phyloP scores from a whole-genome alignment of 2,797 vertebrate species.

The Xiphophorus birchmanni region DNA sequence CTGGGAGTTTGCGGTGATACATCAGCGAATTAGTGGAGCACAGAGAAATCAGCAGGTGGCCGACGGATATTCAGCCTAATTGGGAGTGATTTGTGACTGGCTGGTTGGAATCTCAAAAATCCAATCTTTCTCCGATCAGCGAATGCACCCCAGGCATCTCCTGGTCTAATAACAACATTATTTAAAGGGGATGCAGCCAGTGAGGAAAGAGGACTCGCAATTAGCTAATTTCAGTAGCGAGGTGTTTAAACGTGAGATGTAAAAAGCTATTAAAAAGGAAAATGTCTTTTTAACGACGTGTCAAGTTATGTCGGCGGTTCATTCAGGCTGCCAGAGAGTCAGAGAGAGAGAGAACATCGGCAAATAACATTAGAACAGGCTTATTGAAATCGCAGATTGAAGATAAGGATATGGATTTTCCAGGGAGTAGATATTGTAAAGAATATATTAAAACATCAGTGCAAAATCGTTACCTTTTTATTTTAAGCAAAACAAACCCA shows the following conservation, averaged over 20 bases:
- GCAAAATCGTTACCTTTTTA: neutral
- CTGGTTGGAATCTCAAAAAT: slow-evolving; percentile 4
- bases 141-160: neutral
- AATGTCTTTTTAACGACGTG: neutral
- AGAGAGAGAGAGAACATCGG: neutral
- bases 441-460: neutral
- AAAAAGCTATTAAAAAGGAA: neutral
- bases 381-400: neutral
- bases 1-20: slow-evolving; percentile 63
- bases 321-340: neutral
- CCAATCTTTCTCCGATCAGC: neutral
- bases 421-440: neutral
- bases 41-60: neutral
- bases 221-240: neutral
- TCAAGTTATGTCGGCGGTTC: neutral
- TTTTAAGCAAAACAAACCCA: neutral
- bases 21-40: slow-evolving; percentile 39
- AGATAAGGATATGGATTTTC: neutral
- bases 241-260: neutral
- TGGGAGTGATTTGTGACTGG: slow-evolving; percentile 2
- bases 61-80: neutral
- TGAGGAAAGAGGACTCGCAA: neutral
- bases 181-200: neutral
- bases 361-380: neutral
- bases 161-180: neutral